Evolutionary conservation across 2,888 invertebrate species (phyloP).

Genomic region (Amblyjoppa proteus): DNA sequence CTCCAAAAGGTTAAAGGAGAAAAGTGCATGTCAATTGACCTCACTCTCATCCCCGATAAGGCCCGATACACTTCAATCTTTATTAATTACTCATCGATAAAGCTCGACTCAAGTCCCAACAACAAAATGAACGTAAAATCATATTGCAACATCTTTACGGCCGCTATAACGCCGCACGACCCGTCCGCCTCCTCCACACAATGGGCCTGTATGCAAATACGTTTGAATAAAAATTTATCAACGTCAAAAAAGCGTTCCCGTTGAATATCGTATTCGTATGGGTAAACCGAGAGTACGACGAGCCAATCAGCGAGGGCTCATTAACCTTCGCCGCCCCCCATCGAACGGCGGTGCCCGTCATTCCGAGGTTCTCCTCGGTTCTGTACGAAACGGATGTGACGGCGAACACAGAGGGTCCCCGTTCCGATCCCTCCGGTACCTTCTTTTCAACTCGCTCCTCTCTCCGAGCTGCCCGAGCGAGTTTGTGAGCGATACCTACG

Average conservation of each 20-base stretch:
- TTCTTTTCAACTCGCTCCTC: constrained; percentile 1
- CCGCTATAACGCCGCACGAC: not conserved
- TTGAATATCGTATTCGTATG: not conserved
- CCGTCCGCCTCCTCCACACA: not conserved
- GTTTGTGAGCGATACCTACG: constrained; percentile 23
- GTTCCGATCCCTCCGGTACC: not conserved
- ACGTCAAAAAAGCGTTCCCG: constrained; percentile 70
- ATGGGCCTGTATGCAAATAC: constrained; percentile 12
- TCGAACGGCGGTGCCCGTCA: constrained; percentile 75
- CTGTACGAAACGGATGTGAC: not conserved
- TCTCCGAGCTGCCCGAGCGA: constrained; percentile 37
- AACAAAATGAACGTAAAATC: not conserved
- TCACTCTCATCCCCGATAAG: not conserved
- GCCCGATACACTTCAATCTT: not conserved
- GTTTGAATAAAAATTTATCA: constrained; percentile 78
- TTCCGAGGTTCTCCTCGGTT: constrained; percentile 58
- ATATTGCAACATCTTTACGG: not conserved
- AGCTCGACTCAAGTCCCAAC: not conserved
- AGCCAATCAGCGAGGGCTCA: constrained; percentile 79
- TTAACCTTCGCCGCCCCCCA: constrained; percentile 78
- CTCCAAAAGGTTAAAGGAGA: not conserved
- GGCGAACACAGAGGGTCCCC: not conserved
- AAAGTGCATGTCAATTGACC: not conserved
- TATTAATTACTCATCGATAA: not conserved
- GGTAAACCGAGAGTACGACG: constrained; percentile 23